Evolutionary conservation across 1,140 invertebrate genomes (phyloP).

Genomic region (Meloidogyne hapla): DNA sequence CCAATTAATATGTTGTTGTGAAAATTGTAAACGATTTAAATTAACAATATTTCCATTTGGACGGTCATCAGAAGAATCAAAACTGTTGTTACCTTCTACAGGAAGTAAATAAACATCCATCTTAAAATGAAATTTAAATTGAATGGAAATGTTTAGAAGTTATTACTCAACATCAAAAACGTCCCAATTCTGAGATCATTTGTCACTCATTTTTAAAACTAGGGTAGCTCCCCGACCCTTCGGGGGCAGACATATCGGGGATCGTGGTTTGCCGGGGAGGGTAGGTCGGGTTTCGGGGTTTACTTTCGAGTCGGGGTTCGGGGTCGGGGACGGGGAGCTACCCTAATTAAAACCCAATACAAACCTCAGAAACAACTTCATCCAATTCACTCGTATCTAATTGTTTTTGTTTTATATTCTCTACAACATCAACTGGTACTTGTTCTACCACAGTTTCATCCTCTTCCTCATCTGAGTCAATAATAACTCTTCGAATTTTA

Average conservation of each 20-base stretch:
- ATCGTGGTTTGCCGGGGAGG: no score
- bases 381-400: neutral
- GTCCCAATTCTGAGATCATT: no score
- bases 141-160: no score
- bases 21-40: conserved; percentile 24
- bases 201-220: no score
- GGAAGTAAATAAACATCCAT: conserved; percentile 19
- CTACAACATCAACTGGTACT: neutral
- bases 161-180: no score
- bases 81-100: neutral
- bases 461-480: conserved; percentile 3
- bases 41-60: neutral
- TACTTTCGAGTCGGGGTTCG: no score
- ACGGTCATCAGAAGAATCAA: neutral
- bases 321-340: no score
- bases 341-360: no score
- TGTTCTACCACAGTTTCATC: neutral
- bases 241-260: no score
- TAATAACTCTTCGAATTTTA: conserved; percentile 2
- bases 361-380: conserved; percentile 23
- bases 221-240: no score
- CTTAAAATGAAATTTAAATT: neutral
- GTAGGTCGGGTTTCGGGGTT: no score
- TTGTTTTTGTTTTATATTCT: neutral
- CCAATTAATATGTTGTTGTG: conserved; percentile 15